Base-by-base conservation (phyloP, 2,888 invertebrate genomes). In the Dolichomitus sp. region DNA sequence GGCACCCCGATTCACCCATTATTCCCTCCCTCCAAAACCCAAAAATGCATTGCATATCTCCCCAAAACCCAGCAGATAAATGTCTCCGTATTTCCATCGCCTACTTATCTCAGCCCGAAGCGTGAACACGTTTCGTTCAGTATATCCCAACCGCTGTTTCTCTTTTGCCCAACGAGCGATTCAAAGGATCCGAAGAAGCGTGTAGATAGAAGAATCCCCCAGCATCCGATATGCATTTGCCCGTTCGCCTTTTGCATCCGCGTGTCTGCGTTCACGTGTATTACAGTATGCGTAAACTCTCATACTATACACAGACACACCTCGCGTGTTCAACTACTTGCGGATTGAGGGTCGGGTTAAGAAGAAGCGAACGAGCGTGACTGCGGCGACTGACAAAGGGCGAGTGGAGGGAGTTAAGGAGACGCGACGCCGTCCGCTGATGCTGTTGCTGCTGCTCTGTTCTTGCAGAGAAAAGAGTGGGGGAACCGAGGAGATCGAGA, bases 271-370 rank as follows among this genome's bases (percentile, higher is more conserved):
- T 12, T 1, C n/a, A 4, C n/a, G n/a, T 17, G n/a, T 17, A 9
- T 9, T 2, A 37, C 9, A 7, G 19, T 61, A n/a, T 37, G 14
- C 14, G 57, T 57, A 30, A 14, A 61, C 2, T 2, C 17, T 11
- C 37, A 37, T 9, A 37, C 37, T 3, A 33, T 6, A 59, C 59
- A n/a, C 59, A 17, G 59, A 17, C 33, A n/a, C 14, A 30, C 27
- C 45, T 59, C 59, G 65, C 45, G 63, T 45, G 65, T 65, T 27
- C 23, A 23, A 48, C 65, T 48, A 42, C 45, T 48, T 45, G 59
- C 59, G 59, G 37, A 63, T 63, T 37, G 69, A 54, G 33, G 30
- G 3, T 50, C 33, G 19, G 50, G 30, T 66, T 50, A 95, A 95
- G 93, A 93, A 17, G 54, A 80, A 45, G 54, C 73, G 50, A 74